Percentiles rank a stretch among this genome's conserved stretches.
phyloP scores from a whole-genome alignment of 35 echinoderm and acorn worm genomes.

The Amphiura filiformis region DNA sequence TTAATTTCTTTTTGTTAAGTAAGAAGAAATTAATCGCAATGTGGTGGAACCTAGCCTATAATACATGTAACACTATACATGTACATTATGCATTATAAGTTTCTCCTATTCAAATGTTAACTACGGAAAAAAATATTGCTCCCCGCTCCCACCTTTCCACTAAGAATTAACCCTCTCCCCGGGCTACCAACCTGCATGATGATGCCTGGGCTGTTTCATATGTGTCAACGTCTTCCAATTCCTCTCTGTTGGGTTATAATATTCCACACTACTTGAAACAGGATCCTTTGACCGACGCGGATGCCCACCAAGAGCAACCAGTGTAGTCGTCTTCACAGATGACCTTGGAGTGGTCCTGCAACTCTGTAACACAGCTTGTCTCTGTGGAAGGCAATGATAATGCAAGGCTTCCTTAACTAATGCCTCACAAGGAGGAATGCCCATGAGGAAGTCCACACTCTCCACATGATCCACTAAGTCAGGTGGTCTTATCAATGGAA shows the following conservation, averaged over 20 bases:
- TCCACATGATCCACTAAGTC: conserved; percentile 91
- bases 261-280: conserved; percentile 61
- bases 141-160: too few species aligned
- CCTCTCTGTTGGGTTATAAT: conserved; percentile 54
- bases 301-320: conserved; percentile 85
- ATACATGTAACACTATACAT: too few species aligned
- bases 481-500: conserved; percentile 86
- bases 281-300: conserved; percentile 69
- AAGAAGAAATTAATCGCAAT: too few species aligned
- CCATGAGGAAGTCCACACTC: conserved; percentile 64
- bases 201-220: conserved; percentile 84
- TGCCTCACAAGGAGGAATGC: conserved; percentile 63
- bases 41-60: too few species aligned
- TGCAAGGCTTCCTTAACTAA: conserved; percentile 92
- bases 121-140: too few species aligned
- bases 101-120: too few species aligned
- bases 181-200: conserved; percentile 95
- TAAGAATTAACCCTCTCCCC: too few species aligned
- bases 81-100: too few species aligned
- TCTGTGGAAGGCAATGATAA: conserved; percentile 85
- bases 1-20: too few species aligned
- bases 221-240: conserved; percentile 61
- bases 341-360: conserved; percentile 76
- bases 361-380: conserved; percentile 86
- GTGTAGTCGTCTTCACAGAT: conserved; percentile 45